Conservation (phyloP, 1,140 invertebrate species). For the Aphidius gifuensis region DNA sequence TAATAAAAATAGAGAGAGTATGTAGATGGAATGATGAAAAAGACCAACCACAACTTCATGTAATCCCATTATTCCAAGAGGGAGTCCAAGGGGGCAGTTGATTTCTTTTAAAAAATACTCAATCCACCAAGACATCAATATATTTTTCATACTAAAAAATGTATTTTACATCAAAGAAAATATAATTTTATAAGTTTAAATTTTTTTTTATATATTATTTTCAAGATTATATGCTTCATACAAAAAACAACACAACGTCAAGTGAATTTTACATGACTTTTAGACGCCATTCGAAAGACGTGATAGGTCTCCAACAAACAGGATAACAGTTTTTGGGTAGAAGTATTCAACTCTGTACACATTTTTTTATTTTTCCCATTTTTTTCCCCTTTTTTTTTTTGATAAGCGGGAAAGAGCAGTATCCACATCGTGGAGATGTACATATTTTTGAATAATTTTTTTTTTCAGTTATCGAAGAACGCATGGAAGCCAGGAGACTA, state of each 20-base stretch:
- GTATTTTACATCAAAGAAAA: constrained; percentile 29
- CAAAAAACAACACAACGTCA: too few relatives aligned
- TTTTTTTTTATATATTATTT: too few relatives aligned
- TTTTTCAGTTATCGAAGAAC: constrained; percentile 8
- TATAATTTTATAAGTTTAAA: background rate
- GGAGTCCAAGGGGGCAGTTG: constrained; percentile 54
- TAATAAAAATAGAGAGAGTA: too few relatives aligned
- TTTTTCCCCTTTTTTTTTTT: constrained; percentile 6
- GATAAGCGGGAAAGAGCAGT: too few relatives aligned
- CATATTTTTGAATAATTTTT: background rate
- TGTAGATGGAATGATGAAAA: background rate
- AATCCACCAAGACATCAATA: background rate
- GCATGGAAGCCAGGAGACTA: constrained; percentile 1
- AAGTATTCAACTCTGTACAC: constrained; percentile 26
- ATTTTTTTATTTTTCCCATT: background rate
- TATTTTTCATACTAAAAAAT: background rate
- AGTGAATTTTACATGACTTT: background rate
- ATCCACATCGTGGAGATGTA: too few relatives aligned
- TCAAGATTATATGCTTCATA: too few relatives aligned
- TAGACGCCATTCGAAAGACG: constrained; percentile 51
- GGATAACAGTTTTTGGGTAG: constrained; percentile 41
- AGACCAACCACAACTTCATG: constrained; percentile 40
- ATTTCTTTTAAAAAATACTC: constrained; percentile 41
- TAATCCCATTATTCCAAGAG: constrained; percentile 53
- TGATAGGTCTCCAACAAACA: constrained; percentile 46